phyloP scores from a whole-genome alignment of 2,888 invertebrate genomes.

The Sarcophaga variegata region DNA sequence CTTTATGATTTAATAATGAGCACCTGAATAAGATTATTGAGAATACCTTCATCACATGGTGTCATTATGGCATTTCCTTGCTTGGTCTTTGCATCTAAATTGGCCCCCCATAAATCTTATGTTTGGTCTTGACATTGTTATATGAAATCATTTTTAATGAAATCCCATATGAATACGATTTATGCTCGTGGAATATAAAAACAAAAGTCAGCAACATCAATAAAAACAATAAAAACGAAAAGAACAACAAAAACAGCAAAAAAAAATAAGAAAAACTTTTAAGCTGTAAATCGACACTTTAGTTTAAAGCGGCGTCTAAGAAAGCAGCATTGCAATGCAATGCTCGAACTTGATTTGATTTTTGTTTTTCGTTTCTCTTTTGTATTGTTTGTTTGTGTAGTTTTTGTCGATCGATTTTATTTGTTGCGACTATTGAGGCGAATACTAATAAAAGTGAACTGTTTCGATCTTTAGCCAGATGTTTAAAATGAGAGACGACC shows the following conservation, averaged over 20 bases:
- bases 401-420: too few species aligned
- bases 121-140: conserved; percentile 38
- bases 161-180: conserved; percentile 59
- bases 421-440: not conserved
- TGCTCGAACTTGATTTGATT: conserved; percentile 1
- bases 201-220: conserved; percentile 32
- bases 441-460: conserved; percentile 31
- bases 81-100: not conserved
- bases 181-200: conserved; percentile 18
- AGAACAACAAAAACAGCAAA: conserved; percentile 1
- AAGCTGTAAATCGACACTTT: conserved; percentile 73
- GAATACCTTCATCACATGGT: too few species aligned
- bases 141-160: conserved; percentile 33
- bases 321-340: conserved; percentile 59
- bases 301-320: conserved; percentile 68
- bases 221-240: conserved; percentile 1
- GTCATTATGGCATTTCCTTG: too few species aligned
- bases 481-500: conserved; percentile 66
- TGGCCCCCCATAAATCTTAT: conserved; percentile 22
- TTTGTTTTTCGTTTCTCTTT: conserved; percentile 16
- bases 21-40: too few species aligned
- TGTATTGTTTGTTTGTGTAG: not conserved
- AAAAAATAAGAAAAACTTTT: conserved; percentile 33
- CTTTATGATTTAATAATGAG: too few species aligned
- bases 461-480: conserved; percentile 68